A percentile compares a stretch with the other conserved stretches of the same genome.
Conservation (phyloP, 2,797 vertebrate species). For the Chelon auratus region DNA sequence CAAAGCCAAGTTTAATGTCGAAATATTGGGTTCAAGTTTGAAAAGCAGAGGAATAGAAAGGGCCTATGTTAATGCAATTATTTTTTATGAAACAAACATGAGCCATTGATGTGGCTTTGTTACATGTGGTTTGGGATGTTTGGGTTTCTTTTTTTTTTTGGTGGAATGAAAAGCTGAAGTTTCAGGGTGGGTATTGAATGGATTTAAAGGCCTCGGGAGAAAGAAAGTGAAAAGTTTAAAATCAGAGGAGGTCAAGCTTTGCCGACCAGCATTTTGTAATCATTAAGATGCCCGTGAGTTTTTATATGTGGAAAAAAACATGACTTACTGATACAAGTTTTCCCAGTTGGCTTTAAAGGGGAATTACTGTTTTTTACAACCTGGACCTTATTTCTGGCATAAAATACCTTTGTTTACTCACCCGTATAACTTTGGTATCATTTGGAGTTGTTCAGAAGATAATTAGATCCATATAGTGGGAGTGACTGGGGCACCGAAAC, state of each 20-base stretch:
- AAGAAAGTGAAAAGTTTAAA: slow-evolving; percentile 51
- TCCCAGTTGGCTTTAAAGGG: too few relatives aligned
- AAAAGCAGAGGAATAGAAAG: slow-evolving; percentile 33
- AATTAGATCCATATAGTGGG: too few relatives aligned
- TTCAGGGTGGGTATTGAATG: slow-evolving; percentile 53
- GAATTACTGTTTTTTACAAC: too few relatives aligned
- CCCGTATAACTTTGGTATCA: too few relatives aligned
- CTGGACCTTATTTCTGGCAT: too few relatives aligned
- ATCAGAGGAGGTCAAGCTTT: slow-evolving; percentile 37
- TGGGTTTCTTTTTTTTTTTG: slow-evolving; percentile 55
- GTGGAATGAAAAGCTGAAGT: slow-evolving; percentile 54
- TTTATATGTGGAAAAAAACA: not conserved
- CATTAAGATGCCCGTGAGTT: not conserved
- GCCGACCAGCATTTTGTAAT: slow-evolving; percentile 28
- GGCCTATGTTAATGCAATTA: slow-evolving; percentile 66
- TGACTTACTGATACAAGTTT: too few relatives aligned
- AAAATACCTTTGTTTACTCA: too few relatives aligned
- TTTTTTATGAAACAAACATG: slow-evolving; percentile 74
- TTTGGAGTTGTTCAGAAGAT: too few relatives aligned
- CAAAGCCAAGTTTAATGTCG: slow-evolving; percentile 46
- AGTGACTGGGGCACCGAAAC: too few relatives aligned
- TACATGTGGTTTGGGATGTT: slow-evolving; percentile 76
- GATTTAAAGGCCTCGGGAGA: slow-evolving; percentile 47
- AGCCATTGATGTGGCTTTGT: slow-evolving; percentile 74
- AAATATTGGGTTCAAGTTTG: slow-evolving; percentile 38